These are phyloP conservation scores for Mesaphorura yosii DNA, from an alignment of 1,140 invertebrate genomes.

Conservation along the genomic window DNA sequence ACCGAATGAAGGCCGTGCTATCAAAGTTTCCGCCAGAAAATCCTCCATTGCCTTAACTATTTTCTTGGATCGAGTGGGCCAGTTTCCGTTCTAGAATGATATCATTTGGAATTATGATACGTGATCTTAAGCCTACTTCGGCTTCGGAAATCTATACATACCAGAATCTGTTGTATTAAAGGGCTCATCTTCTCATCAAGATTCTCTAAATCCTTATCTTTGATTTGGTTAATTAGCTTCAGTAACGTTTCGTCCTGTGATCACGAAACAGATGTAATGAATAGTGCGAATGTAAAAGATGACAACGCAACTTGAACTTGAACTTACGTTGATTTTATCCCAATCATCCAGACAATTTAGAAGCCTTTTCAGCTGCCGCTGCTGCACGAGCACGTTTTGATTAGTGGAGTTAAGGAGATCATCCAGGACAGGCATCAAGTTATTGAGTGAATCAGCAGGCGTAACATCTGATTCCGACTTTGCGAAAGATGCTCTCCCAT, in stretches of 20 bases:
- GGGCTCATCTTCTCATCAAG: constrained; percentile 33
- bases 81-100: constrained; percentile 9
- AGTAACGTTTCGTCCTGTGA: constrained; percentile 31
- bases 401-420: no score
- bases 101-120: background rate
- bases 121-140: constrained; percentile 8
- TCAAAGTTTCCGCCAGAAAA: constrained; percentile 16
- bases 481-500: no score
- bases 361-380: constrained; percentile 5
- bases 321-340: constrained; percentile 13
- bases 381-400: background rate
- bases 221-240: constrained; percentile 30
- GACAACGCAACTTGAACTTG: background rate
- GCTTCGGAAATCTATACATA: constrained; percentile 8
- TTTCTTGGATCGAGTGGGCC: constrained; percentile 19
- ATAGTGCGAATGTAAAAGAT: no score
- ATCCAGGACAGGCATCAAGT: no score
- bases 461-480: no score
- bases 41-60: constrained; percentile 30
- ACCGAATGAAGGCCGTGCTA: constrained; percentile 14
- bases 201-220: constrained; percentile 30
- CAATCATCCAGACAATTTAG: constrained; percentile 8
- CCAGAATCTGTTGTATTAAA: constrained; percentile 33
- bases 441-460: no score
- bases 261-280: constrained; percentile 6